Conservation (phyloP, 2,888 invertebrate genomes). For the Lasius platythorax region DNA sequence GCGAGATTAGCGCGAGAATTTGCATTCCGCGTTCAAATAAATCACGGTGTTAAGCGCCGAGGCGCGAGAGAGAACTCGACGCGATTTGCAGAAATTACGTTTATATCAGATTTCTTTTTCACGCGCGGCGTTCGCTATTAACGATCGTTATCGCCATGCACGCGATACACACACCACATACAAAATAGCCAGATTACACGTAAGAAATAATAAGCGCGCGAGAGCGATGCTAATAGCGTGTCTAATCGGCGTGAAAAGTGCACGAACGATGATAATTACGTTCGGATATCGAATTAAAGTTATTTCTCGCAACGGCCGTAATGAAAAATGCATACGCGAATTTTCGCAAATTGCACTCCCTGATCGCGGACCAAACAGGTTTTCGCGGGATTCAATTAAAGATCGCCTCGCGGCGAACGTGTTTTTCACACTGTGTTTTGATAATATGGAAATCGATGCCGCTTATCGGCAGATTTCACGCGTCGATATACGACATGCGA, state of each 20-base stretch:
- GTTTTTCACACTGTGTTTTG: conserved; percentile 16
- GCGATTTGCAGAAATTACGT: conserved; percentile 34
- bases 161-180: not conserved
- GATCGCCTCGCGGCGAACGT: not conserved
- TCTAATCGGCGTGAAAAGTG: conserved; percentile 9
- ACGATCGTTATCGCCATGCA: conserved; percentile 27
- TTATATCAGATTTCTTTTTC: conserved; percentile 47
- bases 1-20: conserved; percentile 35
- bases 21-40: conserved; percentile 37
- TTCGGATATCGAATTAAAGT: not conserved
- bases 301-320: conserved; percentile 3
- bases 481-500: not conserved
- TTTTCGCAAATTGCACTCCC: conserved; percentile 12
- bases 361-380: conserved; percentile 2
- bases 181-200: conserved; percentile 7
- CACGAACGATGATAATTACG: conserved; percentile 10
- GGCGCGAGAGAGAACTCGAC: not conserved
- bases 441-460: conserved; percentile 42
- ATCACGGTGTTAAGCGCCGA: conserved; percentile 25
- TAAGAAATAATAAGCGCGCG: conserved; percentile 22
- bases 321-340: conserved; percentile 10
- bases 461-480: not conserved
- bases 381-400: conserved; percentile 8
- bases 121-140: conserved; percentile 15
- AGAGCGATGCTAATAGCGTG: not conserved